phyloP scores from a whole-genome alignment of 1,140 invertebrate genomes.

The Danaus melanippus region DNA sequence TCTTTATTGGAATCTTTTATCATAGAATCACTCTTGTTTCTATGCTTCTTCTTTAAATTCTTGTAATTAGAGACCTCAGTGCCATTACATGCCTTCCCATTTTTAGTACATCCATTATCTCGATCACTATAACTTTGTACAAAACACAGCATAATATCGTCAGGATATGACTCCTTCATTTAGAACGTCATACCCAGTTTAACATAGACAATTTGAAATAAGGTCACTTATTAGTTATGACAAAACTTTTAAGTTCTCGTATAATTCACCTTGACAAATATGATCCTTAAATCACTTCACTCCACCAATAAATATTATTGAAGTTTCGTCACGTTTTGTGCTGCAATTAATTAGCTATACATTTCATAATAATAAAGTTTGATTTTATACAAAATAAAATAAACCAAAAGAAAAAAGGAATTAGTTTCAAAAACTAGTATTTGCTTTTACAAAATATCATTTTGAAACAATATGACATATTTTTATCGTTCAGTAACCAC shows the following conservation, averaged over 20 bases:
- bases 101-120: constrained; percentile 39
- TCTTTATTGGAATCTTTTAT: constrained; percentile 22
- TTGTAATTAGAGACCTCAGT: constrained; percentile 11
- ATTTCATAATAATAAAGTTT: no score
- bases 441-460: neutral
- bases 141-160: constrained; percentile 68
- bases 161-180: constrained; percentile 64
- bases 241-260: no score
- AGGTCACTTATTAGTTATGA: constrained; percentile 3
- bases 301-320: no score
- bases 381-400: no score
- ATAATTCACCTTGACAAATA: no score
- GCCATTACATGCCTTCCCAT: constrained; percentile 29
- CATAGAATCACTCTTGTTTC: constrained; percentile 38
- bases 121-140: constrained; percentile 58
- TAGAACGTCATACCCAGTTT: constrained; percentile 35
- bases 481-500: constrained; percentile 18
- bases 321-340: no score
- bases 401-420: no score
- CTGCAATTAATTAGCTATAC: no score
- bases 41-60: constrained; percentile 30
- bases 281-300: no score
- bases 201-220: constrained; percentile 9
- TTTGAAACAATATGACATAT: constrained; percentile 21
- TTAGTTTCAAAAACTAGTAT: no score